Conservation (phyloP, 23 tunicate genomes). For the Halocynthia aurantium region DNA sequence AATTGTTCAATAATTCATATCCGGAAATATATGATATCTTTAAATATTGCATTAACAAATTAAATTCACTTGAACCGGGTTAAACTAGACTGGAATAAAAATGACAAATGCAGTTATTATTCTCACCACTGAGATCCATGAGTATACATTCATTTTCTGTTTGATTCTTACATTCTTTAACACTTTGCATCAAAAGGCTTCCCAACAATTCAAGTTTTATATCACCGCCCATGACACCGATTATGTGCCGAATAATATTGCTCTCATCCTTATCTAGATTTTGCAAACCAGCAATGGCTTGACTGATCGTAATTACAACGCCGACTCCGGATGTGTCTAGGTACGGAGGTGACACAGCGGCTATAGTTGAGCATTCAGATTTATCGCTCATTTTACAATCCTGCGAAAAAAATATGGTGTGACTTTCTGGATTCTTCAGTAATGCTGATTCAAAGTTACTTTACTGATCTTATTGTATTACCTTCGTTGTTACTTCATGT, state of each 20-base stretch:
- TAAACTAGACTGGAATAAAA: too few relatives aligned
- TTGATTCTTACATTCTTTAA: conserved; percentile 25
- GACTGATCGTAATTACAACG: conserved; percentile 57
- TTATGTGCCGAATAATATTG: conserved; percentile 15
- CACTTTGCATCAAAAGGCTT: conserved; percentile 11
- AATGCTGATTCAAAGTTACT: too few relatives aligned
- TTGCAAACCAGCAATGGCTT: conserved; percentile 26
- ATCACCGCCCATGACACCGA: conserved; percentile 81
- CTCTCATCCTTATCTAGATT: background rate
- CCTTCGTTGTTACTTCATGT: too few relatives aligned
- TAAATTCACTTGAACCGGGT: too few relatives aligned
- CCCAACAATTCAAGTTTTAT: conserved; percentile 30
- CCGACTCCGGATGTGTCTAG: conserved; percentile 55
- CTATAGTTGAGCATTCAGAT: background rate
- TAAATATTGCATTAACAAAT: too few relatives aligned
- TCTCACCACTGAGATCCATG: conserved; percentile 58
- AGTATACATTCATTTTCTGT: conserved; percentile 22
- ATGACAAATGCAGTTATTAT: too few relatives aligned
- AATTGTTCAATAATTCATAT: too few relatives aligned
- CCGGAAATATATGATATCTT: too few relatives aligned
- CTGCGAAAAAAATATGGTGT: background rate
- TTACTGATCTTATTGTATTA: too few relatives aligned
- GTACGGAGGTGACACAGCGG: conserved; percentile 76
- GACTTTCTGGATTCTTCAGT: too few relatives aligned
- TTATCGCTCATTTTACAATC: background rate